A percentile compares a stretch with the other conserved stretches of the same genome.
phyloP scores from a whole-genome alignment of 2,888 invertebrate genomes.

The Parochlus steinenii region DNA sequence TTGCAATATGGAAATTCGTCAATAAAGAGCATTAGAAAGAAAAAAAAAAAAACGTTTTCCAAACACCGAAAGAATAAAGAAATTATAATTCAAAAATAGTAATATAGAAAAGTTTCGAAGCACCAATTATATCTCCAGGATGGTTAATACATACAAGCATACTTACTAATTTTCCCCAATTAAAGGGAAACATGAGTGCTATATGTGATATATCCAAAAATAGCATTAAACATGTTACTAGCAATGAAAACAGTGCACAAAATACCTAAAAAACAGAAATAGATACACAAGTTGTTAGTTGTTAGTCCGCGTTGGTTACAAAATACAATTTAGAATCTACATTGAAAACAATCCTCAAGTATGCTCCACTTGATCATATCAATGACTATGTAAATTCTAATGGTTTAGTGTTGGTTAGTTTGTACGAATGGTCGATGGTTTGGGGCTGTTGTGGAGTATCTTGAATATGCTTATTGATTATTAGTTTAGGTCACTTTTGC shows the following conservation, averaged over 20 bases:
- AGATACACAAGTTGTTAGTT: background rate
- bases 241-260: conserved; percentile 54
- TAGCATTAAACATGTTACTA: conserved; percentile 55
- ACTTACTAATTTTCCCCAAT: conserved; percentile 63
- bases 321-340: too few relatives aligned
- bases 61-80: conserved; percentile 13
- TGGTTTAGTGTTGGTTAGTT: too few relatives aligned
- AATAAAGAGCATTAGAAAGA: background rate
- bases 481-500: too few relatives aligned
- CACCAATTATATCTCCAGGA: conserved; percentile 11
- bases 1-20: background rate
- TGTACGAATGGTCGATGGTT: too few relatives aligned
- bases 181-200: conserved; percentile 60
- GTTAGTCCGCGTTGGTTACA: conserved; percentile 1
- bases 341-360: too few relatives aligned
- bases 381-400: too few relatives aligned
- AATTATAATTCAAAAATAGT: conserved; percentile 18
- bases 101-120: conserved; percentile 8
- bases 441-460: too few relatives aligned
- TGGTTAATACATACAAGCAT: conserved; percentile 11
- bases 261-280: conserved; percentile 33
- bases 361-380: too few relatives aligned
- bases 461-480: too few relatives aligned
- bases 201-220: conserved; percentile 67
- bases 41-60: conserved; percentile 40